Evolutionary conservation across 2,113 vertebrate genomes (phyloP).

Genomic region (Cercocebus atys): DNA sequence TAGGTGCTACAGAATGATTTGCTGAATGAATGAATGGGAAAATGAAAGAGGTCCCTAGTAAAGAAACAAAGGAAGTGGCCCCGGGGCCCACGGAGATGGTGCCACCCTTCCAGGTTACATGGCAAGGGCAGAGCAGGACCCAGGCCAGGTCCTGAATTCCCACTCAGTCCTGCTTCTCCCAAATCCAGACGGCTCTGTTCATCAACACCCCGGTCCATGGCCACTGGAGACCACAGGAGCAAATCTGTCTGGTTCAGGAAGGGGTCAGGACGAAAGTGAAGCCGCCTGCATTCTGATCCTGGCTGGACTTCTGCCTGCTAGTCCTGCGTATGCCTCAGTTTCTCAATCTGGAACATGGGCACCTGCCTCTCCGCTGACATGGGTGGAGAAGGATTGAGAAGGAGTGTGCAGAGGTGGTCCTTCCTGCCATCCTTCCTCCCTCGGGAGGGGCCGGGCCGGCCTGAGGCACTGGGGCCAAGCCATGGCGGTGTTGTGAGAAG

Average conservation of each 20-base stretch:
- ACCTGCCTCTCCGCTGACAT: fast-evolving
- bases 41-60: neutral
- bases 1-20: neutral
- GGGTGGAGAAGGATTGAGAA: neutral
- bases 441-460: fast-evolving
- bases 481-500: neutral
- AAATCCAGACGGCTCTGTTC: neutral
- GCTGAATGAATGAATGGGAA: neutral
- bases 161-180: neutral
- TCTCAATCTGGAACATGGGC: neutral
- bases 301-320: neutral
- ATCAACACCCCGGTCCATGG: neutral
- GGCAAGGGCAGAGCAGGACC: neutral
- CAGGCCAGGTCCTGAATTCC: neutral
- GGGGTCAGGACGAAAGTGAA: neutral
- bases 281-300: neutral
- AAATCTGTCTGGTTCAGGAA: neutral
- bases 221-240: fast-evolving
- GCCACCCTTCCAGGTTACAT: neutral
- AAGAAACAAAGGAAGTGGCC: neutral
- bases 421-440: neutral
- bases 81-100: neutral
- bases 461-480: fast-evolving
- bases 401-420: neutral
- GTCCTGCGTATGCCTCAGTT: neutral